A percentile compares a stretch with the other conserved stretches of the same genome.
Conservation (phyloP, 2,113 vertebrate species). For the Labrus mixtus region DNA sequence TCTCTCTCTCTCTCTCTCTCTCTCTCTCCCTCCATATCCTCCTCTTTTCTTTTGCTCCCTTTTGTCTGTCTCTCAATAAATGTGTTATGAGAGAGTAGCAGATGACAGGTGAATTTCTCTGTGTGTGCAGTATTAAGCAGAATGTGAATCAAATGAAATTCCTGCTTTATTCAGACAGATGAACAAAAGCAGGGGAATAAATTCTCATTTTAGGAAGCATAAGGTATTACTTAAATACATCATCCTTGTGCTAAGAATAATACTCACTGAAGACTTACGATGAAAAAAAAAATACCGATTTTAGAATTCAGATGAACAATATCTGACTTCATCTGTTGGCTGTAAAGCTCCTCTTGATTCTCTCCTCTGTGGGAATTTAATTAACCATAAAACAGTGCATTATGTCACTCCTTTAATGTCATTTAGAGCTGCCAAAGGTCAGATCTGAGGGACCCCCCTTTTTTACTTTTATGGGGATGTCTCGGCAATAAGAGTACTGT, state of each 20-base stretch:
- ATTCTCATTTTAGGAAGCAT: not conserved
- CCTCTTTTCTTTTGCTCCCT: constrained; percentile 59
- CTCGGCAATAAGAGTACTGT: constrained; percentile 78
- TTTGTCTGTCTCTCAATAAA: constrained; percentile 70
- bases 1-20: constrained; percentile 59
- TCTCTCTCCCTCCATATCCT: constrained; percentile 68
- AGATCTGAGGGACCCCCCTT: constrained; percentile 65
- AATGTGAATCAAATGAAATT: constrained; percentile 59
- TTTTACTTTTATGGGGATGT: constrained; percentile 78
- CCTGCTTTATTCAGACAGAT: constrained; percentile 35
- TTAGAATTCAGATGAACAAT: constrained; percentile 49
- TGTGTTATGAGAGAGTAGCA: constrained; percentile 68
- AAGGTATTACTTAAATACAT: constrained; percentile 12
- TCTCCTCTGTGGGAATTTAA: constrained; percentile 81
- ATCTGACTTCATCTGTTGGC: constrained; percentile 69
- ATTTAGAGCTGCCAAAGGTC: constrained; percentile 81
- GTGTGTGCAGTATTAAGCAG: constrained; percentile 45
- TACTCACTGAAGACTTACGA: not conserved
- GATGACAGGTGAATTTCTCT: constrained; percentile 73
- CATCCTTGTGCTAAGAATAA: constrained; percentile 8
- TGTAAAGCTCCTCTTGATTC: constrained; percentile 58
- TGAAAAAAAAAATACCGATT: constrained; percentile 22
- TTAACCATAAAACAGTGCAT: constrained; percentile 83
- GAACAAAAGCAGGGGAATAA: constrained; percentile 13
- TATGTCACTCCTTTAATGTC: constrained; percentile 81